Percentiles rank a stretch among this genome's conserved stretches.
Evolutionary conservation across 2,113 vertebrate genomes (phyloP).

Genomic region (Corvus moneduloides): DNA sequence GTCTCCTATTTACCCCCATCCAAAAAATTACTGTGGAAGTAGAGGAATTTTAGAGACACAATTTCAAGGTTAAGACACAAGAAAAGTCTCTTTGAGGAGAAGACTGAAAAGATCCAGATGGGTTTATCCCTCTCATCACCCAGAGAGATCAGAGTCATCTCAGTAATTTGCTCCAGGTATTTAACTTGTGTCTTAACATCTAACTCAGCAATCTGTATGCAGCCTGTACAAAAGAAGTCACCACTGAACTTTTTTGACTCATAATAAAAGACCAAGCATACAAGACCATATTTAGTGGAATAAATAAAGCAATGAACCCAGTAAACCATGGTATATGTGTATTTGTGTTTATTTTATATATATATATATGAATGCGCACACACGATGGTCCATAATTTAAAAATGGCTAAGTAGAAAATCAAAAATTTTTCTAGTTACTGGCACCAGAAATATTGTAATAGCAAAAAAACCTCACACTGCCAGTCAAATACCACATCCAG

Average conservation of each 20-base stretch:
- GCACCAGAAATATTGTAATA: neutral
- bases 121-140: neutral
- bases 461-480: neutral
- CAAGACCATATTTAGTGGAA: neutral
- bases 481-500: neutral
- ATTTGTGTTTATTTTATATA: neutral
- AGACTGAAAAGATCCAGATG: neutral
- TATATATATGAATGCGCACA: fast-evolving
- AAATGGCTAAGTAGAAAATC: neutral
- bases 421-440: neutral
- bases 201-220: neutral
- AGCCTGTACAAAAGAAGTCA: neutral
- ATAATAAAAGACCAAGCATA: neutral
- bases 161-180: neutral
- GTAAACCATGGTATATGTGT: neutral
- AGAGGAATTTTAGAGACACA: neutral
- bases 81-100: neutral
- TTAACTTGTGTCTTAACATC: neutral
- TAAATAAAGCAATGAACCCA: neutral
- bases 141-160: neutral
- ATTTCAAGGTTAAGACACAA: neutral
- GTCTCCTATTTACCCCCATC: neutral
- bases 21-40: neutral
- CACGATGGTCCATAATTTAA: neutral
- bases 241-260: neutral